A percentile compares a stretch with the other conserved stretches of the same genome.
These are phyloP conservation scores for Macrobrachium nipponense DNA, from an alignment of 1,140 invertebrate genomes.

Conservation along the genomic window DNA sequence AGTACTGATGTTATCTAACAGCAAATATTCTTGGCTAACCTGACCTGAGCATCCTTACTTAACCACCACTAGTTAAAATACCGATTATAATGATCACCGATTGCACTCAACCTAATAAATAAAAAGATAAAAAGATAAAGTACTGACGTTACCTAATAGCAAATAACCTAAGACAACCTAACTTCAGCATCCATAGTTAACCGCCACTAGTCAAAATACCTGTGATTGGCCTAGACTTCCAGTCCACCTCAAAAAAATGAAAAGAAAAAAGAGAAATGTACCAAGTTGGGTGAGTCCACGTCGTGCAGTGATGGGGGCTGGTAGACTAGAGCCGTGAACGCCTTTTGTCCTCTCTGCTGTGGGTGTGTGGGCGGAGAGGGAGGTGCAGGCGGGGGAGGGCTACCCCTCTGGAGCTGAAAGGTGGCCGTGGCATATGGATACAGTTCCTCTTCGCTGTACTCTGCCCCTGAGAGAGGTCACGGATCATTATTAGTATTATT, in stretches of 20 bases:
- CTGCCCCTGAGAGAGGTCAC: constrained; percentile 17
- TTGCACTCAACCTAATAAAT: too few species aligned
- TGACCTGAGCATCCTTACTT: too few species aligned
- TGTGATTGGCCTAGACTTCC: too few species aligned
- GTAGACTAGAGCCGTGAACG: constrained; percentile 60
- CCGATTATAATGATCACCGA: too few species aligned
- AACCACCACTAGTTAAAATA: neutral
- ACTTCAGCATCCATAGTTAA: neutral
- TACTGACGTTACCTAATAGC: too few species aligned
- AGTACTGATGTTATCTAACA: too few species aligned
- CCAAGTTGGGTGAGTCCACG: constrained; percentile 61
- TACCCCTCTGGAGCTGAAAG: constrained; percentile 56
- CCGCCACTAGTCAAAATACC: neutral
- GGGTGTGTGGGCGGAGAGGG: constrained; percentile 49
- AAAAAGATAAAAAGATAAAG: too few species aligned
- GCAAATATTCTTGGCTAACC: too few species aligned
- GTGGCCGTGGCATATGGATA: constrained; percentile 62
- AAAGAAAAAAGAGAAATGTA: neutral
- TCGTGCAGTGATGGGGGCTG: constrained; percentile 63
- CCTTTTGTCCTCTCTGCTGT: constrained; percentile 40
- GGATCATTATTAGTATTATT: too few species aligned
- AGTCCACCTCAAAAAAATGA: too few species aligned
- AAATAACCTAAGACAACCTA: too few species aligned
- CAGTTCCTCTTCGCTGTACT: constrained; percentile 62
- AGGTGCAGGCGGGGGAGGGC: constrained; percentile 61